These are phyloP conservation scores for Lydus trimaculatus DNA, from an alignment of 2,888 invertebrate species.

Conservation along the genomic window DNA sequence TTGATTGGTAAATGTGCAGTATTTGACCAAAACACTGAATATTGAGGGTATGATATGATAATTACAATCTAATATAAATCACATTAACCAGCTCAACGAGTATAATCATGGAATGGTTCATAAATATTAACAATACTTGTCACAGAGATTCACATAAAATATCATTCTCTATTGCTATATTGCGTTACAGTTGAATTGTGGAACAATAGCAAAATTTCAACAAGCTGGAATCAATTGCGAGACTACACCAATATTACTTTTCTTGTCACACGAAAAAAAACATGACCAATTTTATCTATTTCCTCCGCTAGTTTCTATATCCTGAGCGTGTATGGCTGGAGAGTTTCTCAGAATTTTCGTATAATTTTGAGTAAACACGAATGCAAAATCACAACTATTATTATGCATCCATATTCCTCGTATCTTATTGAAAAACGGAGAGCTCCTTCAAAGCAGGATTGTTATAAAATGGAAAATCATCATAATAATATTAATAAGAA, in stretches of 20 bases:
- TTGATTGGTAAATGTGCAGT: conserved; percentile 10
- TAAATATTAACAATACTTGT: conserved; percentile 53
- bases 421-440: no score
- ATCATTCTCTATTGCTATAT: conserved; percentile 29
- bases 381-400: no score
- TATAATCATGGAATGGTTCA: conserved; percentile 47
- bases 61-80: conserved; percentile 51
- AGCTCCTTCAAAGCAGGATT: no score
- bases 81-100: conserved; percentile 49
- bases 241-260: conserved; percentile 6
- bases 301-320: no score
- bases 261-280: conserved; percentile 9
- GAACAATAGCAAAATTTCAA: conserved; percentile 39
- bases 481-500: no score
- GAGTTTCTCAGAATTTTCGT: no score
- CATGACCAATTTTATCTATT: neutral
- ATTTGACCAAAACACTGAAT: conserved; percentile 20
- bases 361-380: no score
- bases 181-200: conserved; percentile 32
- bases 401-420: no score
- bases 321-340: no score
- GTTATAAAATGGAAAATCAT: no score
- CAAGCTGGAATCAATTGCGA: conserved; percentile 39
- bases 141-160: conserved; percentile 46
- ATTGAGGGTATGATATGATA: conserved; percentile 45